Base-by-base conservation (phyloP, 2,797 vertebrate species). In the Mus spretus region DNA sequence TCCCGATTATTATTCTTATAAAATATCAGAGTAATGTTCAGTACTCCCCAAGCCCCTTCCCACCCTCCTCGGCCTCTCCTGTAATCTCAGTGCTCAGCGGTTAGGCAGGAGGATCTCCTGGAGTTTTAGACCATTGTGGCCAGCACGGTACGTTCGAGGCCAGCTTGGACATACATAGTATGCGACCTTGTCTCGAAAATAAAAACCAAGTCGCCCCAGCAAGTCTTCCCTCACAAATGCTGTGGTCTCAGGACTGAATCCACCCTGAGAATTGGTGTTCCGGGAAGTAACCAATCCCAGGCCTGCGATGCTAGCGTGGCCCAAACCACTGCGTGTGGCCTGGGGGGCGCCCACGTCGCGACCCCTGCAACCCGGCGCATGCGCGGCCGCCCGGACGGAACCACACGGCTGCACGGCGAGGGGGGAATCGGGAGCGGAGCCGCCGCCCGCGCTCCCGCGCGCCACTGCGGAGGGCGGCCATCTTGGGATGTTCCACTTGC, bases 1-100 rank as follows among this genome's bases (percentile, higher is more conserved):
- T 40, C 24, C n/a, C 12, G 22, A 61, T 44, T 63, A 24, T 83
- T 47, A 31, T 17, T 91, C 79, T 92, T 50, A 92, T 90, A 72
- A 90, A 94, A 84, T 19, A 85, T 83, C 28, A 22, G 79, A 84
- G 55, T 83, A 53, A 80, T 22, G 77, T 65, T 61, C 81, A 94
- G 31, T 63, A 83, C 59, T 92, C 5, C 6, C 9, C 50, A 72
- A 74, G 53, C 28, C 22, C 50, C n/a, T 92, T 70, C 70, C 28
- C 34, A 75, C 31, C 15, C 31, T 77, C 31, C 53, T 63, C n/a
- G 1, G 24, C 40, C 50, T 83, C 53, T 88, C 40, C 31, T 61
- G 2, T 40, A 40, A 31, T 40, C 15, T 26, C n/a, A 55, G 34
- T 4, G 14, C 26, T 88, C 53, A 31, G 67, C 47, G 26, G 20